Base-by-base conservation (phyloP, 1,140 invertebrate species). In the Drosophila ohnishii region DNA sequence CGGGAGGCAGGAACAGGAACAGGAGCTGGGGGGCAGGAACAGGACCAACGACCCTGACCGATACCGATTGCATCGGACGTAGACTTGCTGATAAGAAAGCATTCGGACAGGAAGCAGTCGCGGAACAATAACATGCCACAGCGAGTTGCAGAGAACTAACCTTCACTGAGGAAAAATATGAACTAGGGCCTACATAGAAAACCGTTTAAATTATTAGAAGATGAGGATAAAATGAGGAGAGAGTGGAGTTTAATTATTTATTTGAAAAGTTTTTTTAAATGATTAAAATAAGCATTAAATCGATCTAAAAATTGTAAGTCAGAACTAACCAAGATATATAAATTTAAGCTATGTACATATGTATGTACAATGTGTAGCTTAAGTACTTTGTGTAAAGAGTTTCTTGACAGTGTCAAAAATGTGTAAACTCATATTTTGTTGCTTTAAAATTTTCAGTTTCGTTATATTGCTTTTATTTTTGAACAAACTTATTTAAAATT, bases 31-130 rank as follows among this genome's bases (percentile, higher is more conserved):
- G 48, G 37, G 5, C 22, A 37, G 25, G 16, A 56, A 22, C 62
- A 71, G 56, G 59, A 44, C 56, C 39, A 59, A 39, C 73, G 73
- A 75, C 73, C 58, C 75, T 66, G 75, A 79, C 61, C 76, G 60
- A 73, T 59, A 67, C 59, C 47, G 44, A 61, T 47, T 50, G 25
- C 62, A 53, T 40, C 39, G 34, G 35, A 40, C 25, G 35, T 34
- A 45, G 59, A 55, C 48, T 53, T 50, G 64, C 66, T 76, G 83
- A 87, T 87, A 87, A 79, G 83, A 77, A 57, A 45, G 45, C 60
- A 48, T 50, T 76, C 73, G 39, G 82, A 76, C 79, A 87, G 83
- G 83, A 87, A 86, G 63, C 66, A 45, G 34, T 63, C 74, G 75
- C 59, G 77, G 72, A 77, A 66, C 63, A 80, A 69, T 57, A 78